Evolutionary conservation across 2,113 vertebrate genomes (phyloP).

Genomic region (Hypomesus transpacificus): DNA sequence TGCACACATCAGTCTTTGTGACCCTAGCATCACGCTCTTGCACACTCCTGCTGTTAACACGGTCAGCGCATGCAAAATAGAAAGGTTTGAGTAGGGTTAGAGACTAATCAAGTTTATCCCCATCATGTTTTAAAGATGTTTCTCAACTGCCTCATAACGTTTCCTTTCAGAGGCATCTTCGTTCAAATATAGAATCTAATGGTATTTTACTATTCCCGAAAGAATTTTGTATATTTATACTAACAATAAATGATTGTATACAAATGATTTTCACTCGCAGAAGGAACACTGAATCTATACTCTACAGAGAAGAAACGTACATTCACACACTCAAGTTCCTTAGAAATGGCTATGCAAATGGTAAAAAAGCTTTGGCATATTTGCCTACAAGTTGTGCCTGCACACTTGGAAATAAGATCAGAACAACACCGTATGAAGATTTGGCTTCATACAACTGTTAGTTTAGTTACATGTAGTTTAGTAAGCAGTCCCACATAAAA

Average conservation of each 20-base stretch:
- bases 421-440: slow-evolving; percentile 41
- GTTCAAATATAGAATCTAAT: slow-evolving; percentile 34
- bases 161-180: slow-evolving; percentile 43
- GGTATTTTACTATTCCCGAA: slow-evolving; percentile 30
- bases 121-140: no score
- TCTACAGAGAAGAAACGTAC: slow-evolving; percentile 48
- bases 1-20: slow-evolving; percentile 56
- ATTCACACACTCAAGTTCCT: slow-evolving; percentile 54
- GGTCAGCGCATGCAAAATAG: slow-evolving; percentile 51
- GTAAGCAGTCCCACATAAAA: slow-evolving; percentile 80
- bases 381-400: slow-evolving; percentile 70
- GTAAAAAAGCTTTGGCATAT: slow-evolving; percentile 71
- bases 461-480: slow-evolving; percentile 37
- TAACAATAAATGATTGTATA: slow-evolving; percentile 61
- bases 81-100: no score
- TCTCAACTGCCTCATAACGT: slow-evolving; percentile 21
- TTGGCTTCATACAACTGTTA: slow-evolving; percentile 55
- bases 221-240: slow-evolving; percentile 41
- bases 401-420: slow-evolving; percentile 67
- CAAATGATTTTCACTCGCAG: slow-evolving; percentile 56
- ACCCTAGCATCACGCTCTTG: slow-evolving; percentile 50
- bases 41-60: slow-evolving; percentile 41
- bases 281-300: slow-evolving; percentile 53
- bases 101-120: no score
- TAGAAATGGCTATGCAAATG: slow-evolving; percentile 62